Base-by-base conservation (phyloP, 1,140 invertebrate species). In the Aporrectodea caliginosa region DNA sequence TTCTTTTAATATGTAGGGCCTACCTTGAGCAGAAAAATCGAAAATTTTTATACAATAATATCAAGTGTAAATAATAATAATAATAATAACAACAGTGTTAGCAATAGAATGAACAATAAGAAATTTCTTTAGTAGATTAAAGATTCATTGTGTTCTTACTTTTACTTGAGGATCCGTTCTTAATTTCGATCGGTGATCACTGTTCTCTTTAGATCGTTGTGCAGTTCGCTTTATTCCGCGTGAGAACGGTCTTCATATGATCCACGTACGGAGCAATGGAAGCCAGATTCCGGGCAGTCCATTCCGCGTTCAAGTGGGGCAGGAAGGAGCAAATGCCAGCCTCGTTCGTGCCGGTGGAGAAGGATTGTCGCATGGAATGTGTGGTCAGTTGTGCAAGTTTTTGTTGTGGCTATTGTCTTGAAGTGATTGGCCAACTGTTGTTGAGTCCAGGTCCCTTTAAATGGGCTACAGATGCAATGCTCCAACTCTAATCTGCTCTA, bases 281-380 rank as follows among this genome's bases (percentile, higher is more conserved):
- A 95, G 97, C 71, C 97, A 98, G 88, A 98, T 99, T 89, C 93
- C 95, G 33, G 95, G 91, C 73, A 97, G 95, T 75, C 97, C 97
- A 0, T 94, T 95, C 89, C 92, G 94, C 83, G 92, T 98, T 73
- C 94, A 96, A 87, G 95, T 98, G 6, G 97, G 97, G 72, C 95
- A 96, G 86, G 94, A 97, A 82, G 95, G 96, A 81, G 95, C 95
- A 70, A 97, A 99, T 88, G 96, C 97, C 12, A 96, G 96, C 16
- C 94, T 95, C n/a, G 94, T 98, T 0, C 93, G 95, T 80, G 96
- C 94, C 0, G 91, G 91, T 81, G 97, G 97, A 73, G 92, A 92
- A 83, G 97, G 97, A 34, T 87, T 98, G 1, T 83, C 83, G 70
- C 85, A 84, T 1, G 88, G 87, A 77, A 83, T 84, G 75, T 87